These are phyloP conservation scores for Trichogramma dendrolimi DNA, from an alignment of 2,888 invertebrate genomes.

Conservation along the genomic window DNA sequence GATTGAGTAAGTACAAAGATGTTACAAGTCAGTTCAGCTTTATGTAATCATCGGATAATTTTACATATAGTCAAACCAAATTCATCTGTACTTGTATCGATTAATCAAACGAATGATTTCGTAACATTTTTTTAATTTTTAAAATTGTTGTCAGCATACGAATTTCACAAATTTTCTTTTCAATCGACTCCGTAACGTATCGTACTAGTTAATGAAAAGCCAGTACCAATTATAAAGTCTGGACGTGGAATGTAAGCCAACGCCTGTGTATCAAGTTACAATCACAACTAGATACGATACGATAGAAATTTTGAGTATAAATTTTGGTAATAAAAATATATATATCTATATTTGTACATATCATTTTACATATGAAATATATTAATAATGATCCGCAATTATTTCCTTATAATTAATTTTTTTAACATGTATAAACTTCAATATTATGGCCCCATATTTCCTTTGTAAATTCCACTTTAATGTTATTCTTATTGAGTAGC, in stretches of 20 bases:
- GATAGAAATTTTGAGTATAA: slow-evolving; percentile 51
- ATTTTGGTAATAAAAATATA: slow-evolving; percentile 50
- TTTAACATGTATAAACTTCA: slow-evolving; percentile 24
- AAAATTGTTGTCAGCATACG: too few species aligned
- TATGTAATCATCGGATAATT: too few species aligned
- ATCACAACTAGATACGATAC: slow-evolving; percentile 44
- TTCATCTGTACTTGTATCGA: too few species aligned
- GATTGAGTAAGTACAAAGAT: too few species aligned
- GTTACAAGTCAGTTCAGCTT: too few species aligned
- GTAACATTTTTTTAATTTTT: too few species aligned
- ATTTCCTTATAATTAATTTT: slow-evolving; percentile 24
- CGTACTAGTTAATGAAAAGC: slow-evolving; percentile 28
- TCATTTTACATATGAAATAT: slow-evolving; percentile 46
- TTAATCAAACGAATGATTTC: too few species aligned
- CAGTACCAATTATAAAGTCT: slow-evolving; percentile 28
- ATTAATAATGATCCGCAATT: slow-evolving; percentile 48
- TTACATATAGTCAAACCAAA: too few species aligned
- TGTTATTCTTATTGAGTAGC: too few species aligned
- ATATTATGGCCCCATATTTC: slow-evolving; percentile 28
- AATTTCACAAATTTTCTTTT: slow-evolving; percentile 19
- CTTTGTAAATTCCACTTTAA: slow-evolving; percentile 21
- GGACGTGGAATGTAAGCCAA: slow-evolving; percentile 50
- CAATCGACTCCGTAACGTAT: slow-evolving; percentile 7
- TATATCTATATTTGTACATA: slow-evolving; percentile 35
- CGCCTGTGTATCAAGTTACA: slow-evolving; percentile 24